phyloP scores from a whole-genome alignment of 2,113 vertebrate species.

The Albula goreensis region DNA sequence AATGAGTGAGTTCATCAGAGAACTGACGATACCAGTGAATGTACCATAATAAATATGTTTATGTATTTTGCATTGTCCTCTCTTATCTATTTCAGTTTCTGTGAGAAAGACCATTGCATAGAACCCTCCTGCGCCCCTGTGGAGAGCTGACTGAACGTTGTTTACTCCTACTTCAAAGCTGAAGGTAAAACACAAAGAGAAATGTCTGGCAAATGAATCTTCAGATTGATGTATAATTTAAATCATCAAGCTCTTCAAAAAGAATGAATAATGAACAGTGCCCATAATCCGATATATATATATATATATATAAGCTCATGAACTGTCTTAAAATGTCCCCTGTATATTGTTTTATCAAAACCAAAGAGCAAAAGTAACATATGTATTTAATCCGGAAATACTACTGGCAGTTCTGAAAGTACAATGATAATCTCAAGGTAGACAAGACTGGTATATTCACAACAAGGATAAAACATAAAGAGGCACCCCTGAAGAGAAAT shows the following conservation, averaged over 20 bases:
- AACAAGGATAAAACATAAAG: no score
- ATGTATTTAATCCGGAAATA: no score
- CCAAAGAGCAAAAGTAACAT: no score
- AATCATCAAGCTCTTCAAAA: not conserved
- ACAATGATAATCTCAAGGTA: no score
- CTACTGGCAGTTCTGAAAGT: no score
- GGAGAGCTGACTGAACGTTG: not conserved
- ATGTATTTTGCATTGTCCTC: not conserved
- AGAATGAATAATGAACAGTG: not conserved
- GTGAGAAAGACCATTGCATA: not conserved
- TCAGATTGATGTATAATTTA: not conserved
- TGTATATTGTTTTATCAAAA: no score
- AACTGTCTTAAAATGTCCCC: no score
- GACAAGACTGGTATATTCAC: no score
- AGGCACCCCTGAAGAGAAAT: no score
- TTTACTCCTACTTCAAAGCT: not conserved
- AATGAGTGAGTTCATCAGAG: not conserved
- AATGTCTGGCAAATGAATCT: not conserved
- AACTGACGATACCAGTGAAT: not conserved
- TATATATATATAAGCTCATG: no score
- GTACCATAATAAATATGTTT: not conserved
- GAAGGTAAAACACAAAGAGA: not conserved
- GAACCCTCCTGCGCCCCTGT: not conserved
- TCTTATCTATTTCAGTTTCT: not conserved
- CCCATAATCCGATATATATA: no score